Conservation (phyloP, 2,797 vertebrate genomes). For the Coranthus polyacanthus region DNA sequence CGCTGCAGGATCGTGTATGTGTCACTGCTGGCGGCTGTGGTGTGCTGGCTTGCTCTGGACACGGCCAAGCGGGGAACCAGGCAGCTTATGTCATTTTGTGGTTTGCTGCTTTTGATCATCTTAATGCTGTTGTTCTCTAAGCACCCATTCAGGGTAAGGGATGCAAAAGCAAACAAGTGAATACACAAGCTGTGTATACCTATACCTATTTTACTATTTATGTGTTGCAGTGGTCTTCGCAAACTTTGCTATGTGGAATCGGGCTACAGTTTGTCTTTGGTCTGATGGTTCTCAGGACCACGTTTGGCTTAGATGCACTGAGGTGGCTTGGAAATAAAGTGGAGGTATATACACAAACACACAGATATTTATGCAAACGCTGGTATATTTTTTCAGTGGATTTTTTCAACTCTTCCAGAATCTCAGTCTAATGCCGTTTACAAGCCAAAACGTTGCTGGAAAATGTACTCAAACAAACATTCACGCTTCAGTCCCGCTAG, state of each 20-base stretch:
- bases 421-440: no score
- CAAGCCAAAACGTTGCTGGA: no score
- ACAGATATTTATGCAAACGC: constrained; percentile 8
- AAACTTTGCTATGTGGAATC: constrained; percentile 86
- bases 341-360: constrained; percentile 78
- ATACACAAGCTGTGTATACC: neutral
- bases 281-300: constrained; percentile 87
- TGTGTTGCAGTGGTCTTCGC: constrained; percentile 85
- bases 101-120: constrained; percentile 84
- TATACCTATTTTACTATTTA: neutral
- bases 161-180: neutral
- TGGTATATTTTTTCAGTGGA: no score
- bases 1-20: constrained; percentile 80
- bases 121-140: constrained; percentile 90
- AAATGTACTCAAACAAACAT: no score
- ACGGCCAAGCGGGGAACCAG: constrained; percentile 82
- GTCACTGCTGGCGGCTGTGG: constrained; percentile 59
- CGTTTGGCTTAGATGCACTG: constrained; percentile 81
- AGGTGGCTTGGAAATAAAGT: constrained; percentile 86
- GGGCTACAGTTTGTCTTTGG: constrained; percentile 89
- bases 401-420: no score
- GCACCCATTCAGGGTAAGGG: constrained; percentile 85
- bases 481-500: no score
- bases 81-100: constrained; percentile 89
- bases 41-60: constrained; percentile 88